phyloP scores from a whole-genome alignment of 1,140 invertebrate species.

The Venustaconcha ellipsiformis region DNA sequence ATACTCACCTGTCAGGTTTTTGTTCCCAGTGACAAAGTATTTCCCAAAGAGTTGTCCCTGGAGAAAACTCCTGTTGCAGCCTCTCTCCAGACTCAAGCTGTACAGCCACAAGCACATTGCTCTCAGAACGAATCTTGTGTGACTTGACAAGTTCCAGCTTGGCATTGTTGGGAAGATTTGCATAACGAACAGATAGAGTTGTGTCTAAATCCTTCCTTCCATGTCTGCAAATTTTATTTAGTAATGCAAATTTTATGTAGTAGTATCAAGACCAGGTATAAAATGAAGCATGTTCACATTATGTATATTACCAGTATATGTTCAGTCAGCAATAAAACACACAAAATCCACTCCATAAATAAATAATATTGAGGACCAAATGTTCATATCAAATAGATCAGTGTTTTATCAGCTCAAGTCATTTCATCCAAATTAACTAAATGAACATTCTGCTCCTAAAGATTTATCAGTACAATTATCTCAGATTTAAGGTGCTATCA shows the following conservation, averaged over 20 bases:
- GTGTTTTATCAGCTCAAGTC: too few species aligned
- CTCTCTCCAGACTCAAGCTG: constrained; percentile 80
- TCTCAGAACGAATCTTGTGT: constrained; percentile 73
- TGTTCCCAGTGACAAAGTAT: constrained; percentile 74
- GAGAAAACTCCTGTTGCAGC: constrained; percentile 74
- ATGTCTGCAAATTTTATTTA: constrained; percentile 71
- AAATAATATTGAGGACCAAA: too few species aligned
- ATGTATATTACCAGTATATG: too few species aligned
- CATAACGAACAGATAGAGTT: constrained; percentile 80
- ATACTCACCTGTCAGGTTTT: constrained; percentile 34
- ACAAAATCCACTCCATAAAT: too few species aligned
- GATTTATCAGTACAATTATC: too few species aligned
- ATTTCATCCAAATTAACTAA: too few species aligned
- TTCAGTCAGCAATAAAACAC: too few species aligned
- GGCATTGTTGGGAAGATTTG: constrained; percentile 85
- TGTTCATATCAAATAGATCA: too few species aligned
- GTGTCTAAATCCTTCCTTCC: constrained; percentile 81
- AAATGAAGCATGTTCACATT: too few species aligned
- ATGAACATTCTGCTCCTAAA: too few species aligned
- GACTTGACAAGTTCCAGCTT: constrained; percentile 81
- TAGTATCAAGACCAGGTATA: too few species aligned
- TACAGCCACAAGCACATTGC: constrained; percentile 78
- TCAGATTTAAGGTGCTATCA: too few species aligned
- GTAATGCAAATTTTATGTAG: neutral
- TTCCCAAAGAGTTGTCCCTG: constrained; percentile 75